phyloP scores from a whole-genome alignment of 2,113 vertebrate genomes.

The Laticauda colubrina region DNA sequence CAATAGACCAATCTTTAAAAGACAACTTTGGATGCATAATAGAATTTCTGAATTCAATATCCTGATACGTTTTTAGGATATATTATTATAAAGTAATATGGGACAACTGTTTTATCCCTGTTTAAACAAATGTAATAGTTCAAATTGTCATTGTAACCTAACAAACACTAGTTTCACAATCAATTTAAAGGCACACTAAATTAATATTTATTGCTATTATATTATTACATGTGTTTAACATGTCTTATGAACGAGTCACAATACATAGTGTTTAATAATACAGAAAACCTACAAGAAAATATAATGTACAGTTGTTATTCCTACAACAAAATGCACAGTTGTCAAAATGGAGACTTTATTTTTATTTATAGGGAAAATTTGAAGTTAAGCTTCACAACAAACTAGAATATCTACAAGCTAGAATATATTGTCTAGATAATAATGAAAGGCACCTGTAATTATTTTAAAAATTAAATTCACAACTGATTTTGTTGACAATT shows the following conservation, averaged over 20 bases:
- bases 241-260: no score
- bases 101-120: not conserved
- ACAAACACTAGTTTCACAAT: not conserved
- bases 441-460: conserved; percentile 46
- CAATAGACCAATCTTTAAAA: conserved; percentile 7
- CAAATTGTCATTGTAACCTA: not conserved
- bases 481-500: not conserved
- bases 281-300: not conserved
- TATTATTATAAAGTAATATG: not conserved
- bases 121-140: not conserved
- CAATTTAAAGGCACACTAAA: not conserved
- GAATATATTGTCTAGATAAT: not conserved
- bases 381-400: not conserved
- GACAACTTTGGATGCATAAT: not conserved
- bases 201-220: not conserved
- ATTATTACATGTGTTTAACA: not conserved
- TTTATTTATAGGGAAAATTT: not conserved
- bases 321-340: not conserved
- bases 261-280: not conserved
- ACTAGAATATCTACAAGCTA: not conserved
- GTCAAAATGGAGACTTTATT: not conserved
- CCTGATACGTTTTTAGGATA: conserved; percentile 12
- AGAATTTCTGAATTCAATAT: conserved; percentile 10
- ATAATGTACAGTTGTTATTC: not conserved
- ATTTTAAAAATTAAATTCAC: conserved; percentile 28